phyloP scores from a whole-genome alignment of 2,113 vertebrate genomes.

The Stigmatopora nigra region DNA sequence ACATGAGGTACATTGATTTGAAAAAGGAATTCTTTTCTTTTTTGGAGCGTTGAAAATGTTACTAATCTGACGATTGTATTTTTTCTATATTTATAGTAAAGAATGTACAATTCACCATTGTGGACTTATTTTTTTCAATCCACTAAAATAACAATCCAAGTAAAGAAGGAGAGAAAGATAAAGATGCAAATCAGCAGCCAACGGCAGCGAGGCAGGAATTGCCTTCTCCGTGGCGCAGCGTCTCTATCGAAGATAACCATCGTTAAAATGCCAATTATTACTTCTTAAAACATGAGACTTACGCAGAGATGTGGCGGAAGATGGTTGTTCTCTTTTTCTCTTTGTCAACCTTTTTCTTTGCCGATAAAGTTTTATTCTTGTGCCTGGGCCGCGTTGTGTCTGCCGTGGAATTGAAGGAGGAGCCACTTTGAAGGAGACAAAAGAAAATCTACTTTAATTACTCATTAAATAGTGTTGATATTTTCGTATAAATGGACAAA shows the following conservation, averaged over 20 bases:
- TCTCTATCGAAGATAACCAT: conserved; percentile 47
- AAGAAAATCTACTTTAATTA: too few relatives aligned
- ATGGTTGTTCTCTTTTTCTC: conserved; percentile 26
- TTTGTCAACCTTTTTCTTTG: conserved; percentile 31
- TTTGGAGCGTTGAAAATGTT: conserved; percentile 38
- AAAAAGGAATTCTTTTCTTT: conserved; percentile 37
- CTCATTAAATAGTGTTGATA: too few relatives aligned
- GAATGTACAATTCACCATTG: conserved; percentile 9
- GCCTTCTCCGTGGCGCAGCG: conserved; percentile 28
- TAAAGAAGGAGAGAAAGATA: conserved; percentile 59
- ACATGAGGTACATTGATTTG: conserved; percentile 35
- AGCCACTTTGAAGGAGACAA: not conserved
- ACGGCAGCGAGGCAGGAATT: conserved; percentile 51
- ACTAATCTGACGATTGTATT: conserved; percentile 59
- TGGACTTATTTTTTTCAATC: not conserved
- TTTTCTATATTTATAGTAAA: conserved; percentile 69
- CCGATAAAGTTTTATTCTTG: conserved; percentile 31
- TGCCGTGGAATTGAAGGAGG: conserved; percentile 26
- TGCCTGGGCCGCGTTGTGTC: conserved; percentile 39
- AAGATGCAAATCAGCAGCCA: conserved; percentile 63
- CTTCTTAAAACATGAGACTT: not conserved
- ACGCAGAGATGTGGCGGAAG: conserved; percentile 32
- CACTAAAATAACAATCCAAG: conserved; percentile 37
- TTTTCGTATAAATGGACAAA: too few relatives aligned
- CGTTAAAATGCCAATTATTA: not conserved